These are phyloP conservation scores for Ploceus nigricollis DNA, from an alignment of 2,113 vertebrate genomes.

Conservation along the genomic window DNA sequence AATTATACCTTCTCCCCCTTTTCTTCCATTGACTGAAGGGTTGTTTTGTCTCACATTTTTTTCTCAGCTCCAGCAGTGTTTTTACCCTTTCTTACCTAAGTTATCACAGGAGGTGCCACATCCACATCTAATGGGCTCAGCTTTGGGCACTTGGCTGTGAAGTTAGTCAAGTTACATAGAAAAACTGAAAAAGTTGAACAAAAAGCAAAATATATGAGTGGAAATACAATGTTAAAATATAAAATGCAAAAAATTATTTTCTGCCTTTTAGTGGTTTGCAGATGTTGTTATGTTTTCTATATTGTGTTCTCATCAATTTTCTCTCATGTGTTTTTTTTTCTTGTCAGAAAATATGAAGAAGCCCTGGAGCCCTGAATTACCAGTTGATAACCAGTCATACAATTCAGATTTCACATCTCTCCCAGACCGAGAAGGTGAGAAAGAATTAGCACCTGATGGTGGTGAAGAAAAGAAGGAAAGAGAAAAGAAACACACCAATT, in stretches of 20 bases:
- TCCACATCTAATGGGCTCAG: neutral
- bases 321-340: neutral
- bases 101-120: neutral
- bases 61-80: neutral
- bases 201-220: neutral
- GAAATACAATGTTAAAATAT: neutral
- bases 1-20: neutral
- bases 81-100: neutral
- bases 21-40: neutral
- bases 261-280: neutral
- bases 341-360: conserved; percentile 43
- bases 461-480: conserved; percentile 70
- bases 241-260: neutral
- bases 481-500: conserved; percentile 72
- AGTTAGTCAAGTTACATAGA: neutral
- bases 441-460: conserved; percentile 57
- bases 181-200: neutral
- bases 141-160: neutral
- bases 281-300: neutral
- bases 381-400: neutral
- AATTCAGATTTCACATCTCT: conserved; percentile 55
- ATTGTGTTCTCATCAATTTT: neutral
- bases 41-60: neutral
- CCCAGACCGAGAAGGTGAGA: conserved; percentile 52
- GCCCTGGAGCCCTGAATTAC: conserved; percentile 9